Base-by-base conservation (phyloP, 1,140 invertebrate genomes). In the Magallana angulata region DNA sequence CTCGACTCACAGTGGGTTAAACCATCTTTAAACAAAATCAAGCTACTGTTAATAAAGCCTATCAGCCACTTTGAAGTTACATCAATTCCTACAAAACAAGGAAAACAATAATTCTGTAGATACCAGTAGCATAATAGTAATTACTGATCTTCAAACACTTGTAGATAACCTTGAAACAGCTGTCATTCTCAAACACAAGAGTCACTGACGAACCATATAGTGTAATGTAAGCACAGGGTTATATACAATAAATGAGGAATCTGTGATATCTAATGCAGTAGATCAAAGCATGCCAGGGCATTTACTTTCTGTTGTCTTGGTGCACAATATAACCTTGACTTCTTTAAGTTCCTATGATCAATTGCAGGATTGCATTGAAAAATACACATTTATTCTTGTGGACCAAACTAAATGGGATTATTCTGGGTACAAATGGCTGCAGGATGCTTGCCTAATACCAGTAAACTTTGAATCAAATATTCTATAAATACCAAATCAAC, bases 131-230 rank as follows among this genome's bases (percentile, higher is more conserved):
- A 30, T 76, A 76, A 76, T 12, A 76, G 68, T 30, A 76, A 76
- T 76, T 76, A 24, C 24, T 24, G 14, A 76, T 76, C 68, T 24
- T 30, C 18, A 76, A 76, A 36, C 36, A 48, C 68, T 12, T 9
- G 8, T 12, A 76, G 68, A 76, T 76, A 76, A 76, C 68, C 68
- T 36, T 76, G 68, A 36, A 76, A 76, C 68, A 76, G 68, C 68
- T 76, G 68, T 30, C 36, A 30, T 30, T 30, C 68, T 30, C 36
- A 24, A 36, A 76, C 24, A 24, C 68, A 30, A 11, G 8, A 30
- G 30, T 24, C 24, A 18, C 64, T 18, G 24, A 8, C 30, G 8
- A 68, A 7, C 68, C 68, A 76, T 76, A 36, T 30, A 71, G 36
- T 30, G 36, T 71, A 71, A 71, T 71, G 9, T 30, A 71, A 24